Evolutionary conservation across 1,140 invertebrate species (phyloP).

Genomic region (Bilobella aurantiaca): DNA sequence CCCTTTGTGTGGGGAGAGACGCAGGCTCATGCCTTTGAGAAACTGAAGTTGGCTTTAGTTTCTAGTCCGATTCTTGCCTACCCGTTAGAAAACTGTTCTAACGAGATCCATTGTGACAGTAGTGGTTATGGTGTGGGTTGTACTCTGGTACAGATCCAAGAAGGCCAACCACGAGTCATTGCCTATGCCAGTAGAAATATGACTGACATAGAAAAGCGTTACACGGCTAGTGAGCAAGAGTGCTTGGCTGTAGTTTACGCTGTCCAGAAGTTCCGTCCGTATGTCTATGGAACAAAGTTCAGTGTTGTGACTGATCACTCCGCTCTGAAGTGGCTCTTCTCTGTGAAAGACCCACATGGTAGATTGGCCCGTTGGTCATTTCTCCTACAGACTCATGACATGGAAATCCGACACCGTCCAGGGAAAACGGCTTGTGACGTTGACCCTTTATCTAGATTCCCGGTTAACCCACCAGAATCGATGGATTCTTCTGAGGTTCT

Average conservation of each 20-base stretch:
- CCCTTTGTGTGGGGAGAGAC: constrained; percentile 3
- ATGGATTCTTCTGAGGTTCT: background rate
- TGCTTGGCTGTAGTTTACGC: constrained; percentile 41
- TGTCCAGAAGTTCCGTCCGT: constrained; percentile 24
- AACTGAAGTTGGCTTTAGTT: constrained; percentile 36
- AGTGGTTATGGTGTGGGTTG: constrained; percentile 43
- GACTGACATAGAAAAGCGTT: constrained; percentile 38
- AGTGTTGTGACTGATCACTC: constrained; percentile 11
- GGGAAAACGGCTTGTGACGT: constrained; percentile 1
- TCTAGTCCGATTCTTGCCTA: constrained; percentile 20
- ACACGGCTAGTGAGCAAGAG: constrained; percentile 40
- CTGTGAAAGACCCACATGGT: constrained; percentile 8
- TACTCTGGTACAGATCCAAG: constrained; percentile 42
- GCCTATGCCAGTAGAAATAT: constrained; percentile 42
- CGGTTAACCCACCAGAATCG: constrained; percentile 3
- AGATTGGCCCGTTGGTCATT: constrained; percentile 11
- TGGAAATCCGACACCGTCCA: background rate
- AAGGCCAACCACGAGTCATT: constrained; percentile 37
- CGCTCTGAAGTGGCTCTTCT: background rate
- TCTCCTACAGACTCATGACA: background rate
- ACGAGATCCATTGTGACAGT: constrained; percentile 43
- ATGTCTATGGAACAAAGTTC: constrained; percentile 17
- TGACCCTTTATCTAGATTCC: constrained; percentile 12
- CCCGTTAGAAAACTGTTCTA: constrained; percentile 30
- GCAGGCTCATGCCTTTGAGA: constrained; percentile 32